Conservation (phyloP, 2,113 vertebrate species). For the Callipepla squamata region DNA sequence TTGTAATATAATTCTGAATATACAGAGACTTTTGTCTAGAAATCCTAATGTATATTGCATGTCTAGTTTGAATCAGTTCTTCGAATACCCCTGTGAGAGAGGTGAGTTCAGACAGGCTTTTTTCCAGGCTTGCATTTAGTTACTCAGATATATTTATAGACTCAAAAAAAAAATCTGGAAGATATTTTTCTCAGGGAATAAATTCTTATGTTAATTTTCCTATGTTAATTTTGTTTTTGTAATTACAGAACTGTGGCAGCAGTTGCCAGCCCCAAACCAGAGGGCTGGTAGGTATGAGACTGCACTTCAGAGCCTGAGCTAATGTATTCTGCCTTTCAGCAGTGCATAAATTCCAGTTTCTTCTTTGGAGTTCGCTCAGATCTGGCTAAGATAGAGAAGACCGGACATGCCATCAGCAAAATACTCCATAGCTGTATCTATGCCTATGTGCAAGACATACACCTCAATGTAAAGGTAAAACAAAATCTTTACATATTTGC, state of each 20-base stretch:
- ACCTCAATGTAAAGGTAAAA: neutral
- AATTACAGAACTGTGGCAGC: neutral
- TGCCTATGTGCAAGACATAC: neutral
- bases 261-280: neutral
- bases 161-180: neutral
- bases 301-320: neutral
- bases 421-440: neutral
- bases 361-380: neutral
- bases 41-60: neutral
- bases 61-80: neutral
- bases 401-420: neutral
- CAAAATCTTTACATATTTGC: neutral
- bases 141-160: neutral
- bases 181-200: neutral
- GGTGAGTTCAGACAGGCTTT: neutral
- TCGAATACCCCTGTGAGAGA: neutral
- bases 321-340: neutral
- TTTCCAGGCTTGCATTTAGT: neutral
- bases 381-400: neutral
- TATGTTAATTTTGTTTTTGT: neutral
- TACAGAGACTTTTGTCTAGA: slow-evolving; percentile 14
- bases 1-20: slow-evolving; percentile 15
- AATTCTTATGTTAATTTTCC: neutral
- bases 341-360: neutral
- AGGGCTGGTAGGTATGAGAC: neutral